Evolutionary conservation across 2,797 vertebrate species (phyloP).

Genomic region (Gobio occitaniae): DNA sequence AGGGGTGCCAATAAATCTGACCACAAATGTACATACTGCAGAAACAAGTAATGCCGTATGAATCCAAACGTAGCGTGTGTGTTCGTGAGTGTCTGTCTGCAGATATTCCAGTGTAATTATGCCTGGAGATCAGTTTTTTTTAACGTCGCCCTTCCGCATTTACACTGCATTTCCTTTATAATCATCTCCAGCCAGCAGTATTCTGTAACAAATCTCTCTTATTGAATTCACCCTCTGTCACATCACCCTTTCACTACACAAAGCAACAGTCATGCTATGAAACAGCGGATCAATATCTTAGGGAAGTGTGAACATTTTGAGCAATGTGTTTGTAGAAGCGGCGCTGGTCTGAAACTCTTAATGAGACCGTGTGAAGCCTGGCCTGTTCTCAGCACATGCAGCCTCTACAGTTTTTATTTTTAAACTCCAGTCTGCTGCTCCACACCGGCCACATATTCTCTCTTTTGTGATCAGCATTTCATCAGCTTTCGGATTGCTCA

Average conservation of each 20-base stretch:
- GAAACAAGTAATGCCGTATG: background rate
- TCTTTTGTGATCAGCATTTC: conserved; percentile 41
- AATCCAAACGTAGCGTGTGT: background rate
- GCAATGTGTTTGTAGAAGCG: conserved; percentile 14
- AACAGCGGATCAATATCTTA: background rate
- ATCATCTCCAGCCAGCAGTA: background rate
- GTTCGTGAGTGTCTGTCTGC: background rate
- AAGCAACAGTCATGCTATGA: conserved; percentile 4
- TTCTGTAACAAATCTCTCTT: conserved; percentile 24
- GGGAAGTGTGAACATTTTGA: conserved; percentile 41
- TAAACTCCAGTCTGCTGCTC: conserved; percentile 45
- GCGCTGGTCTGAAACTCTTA: conserved; percentile 28
- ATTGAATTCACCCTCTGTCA: conserved; percentile 21
- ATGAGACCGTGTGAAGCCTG: conserved; percentile 26
- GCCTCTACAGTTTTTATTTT: conserved; percentile 57
- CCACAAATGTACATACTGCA: background rate
- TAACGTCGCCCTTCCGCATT: background rate
- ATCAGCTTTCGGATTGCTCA: conserved; percentile 42
- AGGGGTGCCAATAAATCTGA: too few species aligned
- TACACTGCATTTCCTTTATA: background rate
- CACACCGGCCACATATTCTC: conserved; percentile 31
- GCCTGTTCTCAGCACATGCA: conserved; percentile 37
- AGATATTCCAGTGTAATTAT: background rate
- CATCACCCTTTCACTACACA: background rate
- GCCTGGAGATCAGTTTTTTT: background rate